phyloP scores from a whole-genome alignment of 2,113 vertebrate genomes.

The Paradoxurus hermaphroditus region DNA sequence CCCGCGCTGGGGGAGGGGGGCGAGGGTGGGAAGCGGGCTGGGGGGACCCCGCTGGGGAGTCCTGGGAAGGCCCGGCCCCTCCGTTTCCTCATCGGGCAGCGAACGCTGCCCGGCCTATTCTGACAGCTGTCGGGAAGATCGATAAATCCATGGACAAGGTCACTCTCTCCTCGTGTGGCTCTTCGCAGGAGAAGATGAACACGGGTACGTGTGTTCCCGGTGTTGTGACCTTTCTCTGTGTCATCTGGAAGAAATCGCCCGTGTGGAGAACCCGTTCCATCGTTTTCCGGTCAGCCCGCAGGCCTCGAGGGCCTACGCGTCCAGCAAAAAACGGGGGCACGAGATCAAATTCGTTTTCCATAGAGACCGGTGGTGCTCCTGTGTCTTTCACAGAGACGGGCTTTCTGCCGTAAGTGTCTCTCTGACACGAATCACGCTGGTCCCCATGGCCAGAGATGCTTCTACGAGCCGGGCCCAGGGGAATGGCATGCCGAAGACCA shows the following conservation, averaged over 20 bases:
- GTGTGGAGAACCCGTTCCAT: not conserved
- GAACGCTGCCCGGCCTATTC: accelerated
- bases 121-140: not conserved
- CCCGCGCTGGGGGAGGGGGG: not conserved
- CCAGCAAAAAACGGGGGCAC: not conserved
- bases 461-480: accelerated
- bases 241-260: not conserved
- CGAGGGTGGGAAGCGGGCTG: not conserved
- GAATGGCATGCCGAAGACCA: not conserved
- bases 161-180: accelerated
- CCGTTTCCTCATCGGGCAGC: not conserved
- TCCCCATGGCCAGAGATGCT: accelerated
- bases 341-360: not conserved
- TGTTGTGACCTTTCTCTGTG: not conserved
- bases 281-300: not conserved
- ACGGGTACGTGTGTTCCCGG: accelerated
- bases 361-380: accelerated
- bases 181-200: not conserved
- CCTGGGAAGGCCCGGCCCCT: not conserved
- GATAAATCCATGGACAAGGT: accelerated
- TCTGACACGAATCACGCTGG: too few relatives aligned
- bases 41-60: not conserved
- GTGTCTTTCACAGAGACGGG: not conserved
- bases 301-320: not conserved
- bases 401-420: accelerated